These are phyloP conservation scores for Buphagus erythrorhynchus DNA, from an alignment of 2,797 vertebrate genomes.

Conservation along the genomic window DNA sequence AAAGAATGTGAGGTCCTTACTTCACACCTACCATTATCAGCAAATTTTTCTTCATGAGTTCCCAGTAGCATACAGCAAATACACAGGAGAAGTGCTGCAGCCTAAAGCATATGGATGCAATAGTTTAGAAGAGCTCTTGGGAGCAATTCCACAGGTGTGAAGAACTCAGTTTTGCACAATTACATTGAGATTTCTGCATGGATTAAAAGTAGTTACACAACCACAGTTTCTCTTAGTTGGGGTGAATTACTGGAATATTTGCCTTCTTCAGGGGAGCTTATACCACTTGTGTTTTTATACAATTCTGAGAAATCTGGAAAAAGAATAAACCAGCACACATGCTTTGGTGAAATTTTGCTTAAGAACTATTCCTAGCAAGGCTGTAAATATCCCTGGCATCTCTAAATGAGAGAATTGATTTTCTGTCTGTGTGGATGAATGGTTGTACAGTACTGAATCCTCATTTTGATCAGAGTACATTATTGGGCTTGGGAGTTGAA, in stretches of 20 bases:
- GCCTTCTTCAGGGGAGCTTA: background rate
- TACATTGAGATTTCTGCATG: background rate
- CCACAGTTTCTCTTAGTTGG: background rate
- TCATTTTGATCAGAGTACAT: background rate
- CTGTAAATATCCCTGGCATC: background rate
- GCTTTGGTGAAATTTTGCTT: background rate
- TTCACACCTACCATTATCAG: conserved; percentile 98
- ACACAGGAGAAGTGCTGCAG: conserved; percentile 85
- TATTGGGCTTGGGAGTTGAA: background rate
- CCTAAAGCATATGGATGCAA: conserved; percentile 87
- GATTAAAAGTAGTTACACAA: background rate
- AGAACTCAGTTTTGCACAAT: background rate
- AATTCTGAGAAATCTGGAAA: background rate
- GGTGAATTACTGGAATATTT: background rate
- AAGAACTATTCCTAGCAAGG: background rate
- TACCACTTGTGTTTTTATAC: background rate
- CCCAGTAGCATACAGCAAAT: conserved; percentile 89
- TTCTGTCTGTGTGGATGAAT: background rate
- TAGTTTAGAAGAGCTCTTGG: conserved; percentile 89
- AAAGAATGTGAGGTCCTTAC: conserved; percentile 88
- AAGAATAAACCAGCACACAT: background rate
- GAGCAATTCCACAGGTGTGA: conserved; percentile 90
- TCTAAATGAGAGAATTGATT: background rate
- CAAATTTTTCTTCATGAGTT: conserved; percentile 98
- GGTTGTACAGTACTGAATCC: background rate